Conservation (phyloP, 2,797 vertebrate genomes). For the Ficedula albicollis region DNA sequence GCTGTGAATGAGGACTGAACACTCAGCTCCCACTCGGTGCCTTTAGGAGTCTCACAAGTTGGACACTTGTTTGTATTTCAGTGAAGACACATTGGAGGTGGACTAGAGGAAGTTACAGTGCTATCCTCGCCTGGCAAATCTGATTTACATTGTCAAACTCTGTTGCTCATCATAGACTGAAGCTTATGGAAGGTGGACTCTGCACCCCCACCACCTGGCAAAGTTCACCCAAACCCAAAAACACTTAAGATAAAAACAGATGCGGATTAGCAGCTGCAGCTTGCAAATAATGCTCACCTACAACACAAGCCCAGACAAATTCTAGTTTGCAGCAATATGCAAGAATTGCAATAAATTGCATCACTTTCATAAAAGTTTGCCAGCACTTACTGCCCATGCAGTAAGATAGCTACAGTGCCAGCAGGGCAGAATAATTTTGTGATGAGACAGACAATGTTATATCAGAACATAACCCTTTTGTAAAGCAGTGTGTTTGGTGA, state of each 20-base stretch:
- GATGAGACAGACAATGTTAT: not conserved
- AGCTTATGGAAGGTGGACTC: not conserved
- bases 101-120: not conserved
- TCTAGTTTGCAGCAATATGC: not conserved
- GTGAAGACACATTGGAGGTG: not conserved
- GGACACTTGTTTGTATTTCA: not conserved
- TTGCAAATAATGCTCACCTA: not conserved
- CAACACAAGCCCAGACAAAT: constrained; percentile 45
- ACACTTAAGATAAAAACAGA: not conserved
- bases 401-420: not conserved
- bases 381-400: not conserved
- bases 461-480: not conserved
- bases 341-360: constrained; percentile 55
- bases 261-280: not conserved
- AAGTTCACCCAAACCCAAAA: not conserved
- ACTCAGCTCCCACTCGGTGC: not conserved
- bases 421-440: not conserved
- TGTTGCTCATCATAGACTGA: not conserved
- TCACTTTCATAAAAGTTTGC: constrained; percentile 15
- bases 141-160: not conserved
- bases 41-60: not conserved
- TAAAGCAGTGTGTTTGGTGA: not conserved
- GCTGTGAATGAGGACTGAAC: not conserved
- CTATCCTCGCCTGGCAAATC: not conserved
- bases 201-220: not conserved